Evolutionary conservation across 2,888 invertebrate species (phyloP), one percentile per base, ranked within the genome.

Genomic region (Brenthis hecate): DNA sequence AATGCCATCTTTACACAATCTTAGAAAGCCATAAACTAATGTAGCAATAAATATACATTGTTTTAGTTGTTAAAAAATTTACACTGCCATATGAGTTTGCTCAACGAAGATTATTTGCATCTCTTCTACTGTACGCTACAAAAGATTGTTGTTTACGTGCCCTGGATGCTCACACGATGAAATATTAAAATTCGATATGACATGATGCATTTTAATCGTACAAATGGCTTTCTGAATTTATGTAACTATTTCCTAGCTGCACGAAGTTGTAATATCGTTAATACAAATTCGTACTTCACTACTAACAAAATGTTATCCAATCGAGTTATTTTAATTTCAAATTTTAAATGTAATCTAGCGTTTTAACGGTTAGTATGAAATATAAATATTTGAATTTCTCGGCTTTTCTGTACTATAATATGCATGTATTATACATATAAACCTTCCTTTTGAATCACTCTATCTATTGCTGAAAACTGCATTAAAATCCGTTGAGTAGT

Each of bases 171-270:
- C 56, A 53, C 60, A 13, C 19, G 61, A 57, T 69, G 69, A 54
- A 62, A 66, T 66, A 68, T 68, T 48, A 63, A 68, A 68, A 63
- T 63, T 68, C 53, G 56, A 63, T 63, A 56, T 57, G 60, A 54
- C 16, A 56, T 61, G 54, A 62, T 53, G 53, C 14, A 62, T 57
- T 63, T 63, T 68, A 63, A 68, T 68, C 68, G 47, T 13, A 43
- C 62, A 62, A 68, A 68, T 68, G 68, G 62, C 36, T 55, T 23
- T 63, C 43, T 53, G 51, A 62, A 51, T 62, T 62, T 56, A 55
- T 28, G 43, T 5, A 54, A 36, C 19, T 43, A 62, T 62, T 23
- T 54, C 14, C 48, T 32, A 60, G 13, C 14, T 43, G 23, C 16
- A 54, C 51, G n/a, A 16, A 53, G 16, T 16, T 53, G 1, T 53